Evolutionary conservation across 2,888 invertebrate species (phyloP).

Genomic region (Thecophora atra): DNA sequence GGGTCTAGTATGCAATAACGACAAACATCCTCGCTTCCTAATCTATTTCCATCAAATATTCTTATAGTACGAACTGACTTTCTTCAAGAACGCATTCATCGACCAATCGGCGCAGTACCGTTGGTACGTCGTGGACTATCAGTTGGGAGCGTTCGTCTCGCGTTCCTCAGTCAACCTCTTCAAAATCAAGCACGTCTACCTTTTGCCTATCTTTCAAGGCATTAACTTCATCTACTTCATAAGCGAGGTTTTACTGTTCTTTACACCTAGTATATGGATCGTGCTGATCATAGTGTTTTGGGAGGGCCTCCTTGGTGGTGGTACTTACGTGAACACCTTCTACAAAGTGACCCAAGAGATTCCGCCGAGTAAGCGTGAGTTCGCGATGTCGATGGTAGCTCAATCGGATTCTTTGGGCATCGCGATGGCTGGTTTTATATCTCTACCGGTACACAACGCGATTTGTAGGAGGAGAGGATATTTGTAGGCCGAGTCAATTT

Average conservation of each 20-base stretch:
- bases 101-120: conserved; percentile 73
- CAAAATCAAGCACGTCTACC: conserved; percentile 79
- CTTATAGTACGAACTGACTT: conserved; percentile 75
- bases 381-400: conserved; percentile 75
- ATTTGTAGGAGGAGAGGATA: conserved; percentile 71
- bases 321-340: conserved; percentile 80
- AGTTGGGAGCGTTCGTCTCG: conserved; percentile 44
- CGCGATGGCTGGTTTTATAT: conserved; percentile 74
- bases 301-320: conserved; percentile 78
- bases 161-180: conserved; percentile 70
- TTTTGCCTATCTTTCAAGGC: conserved; percentile 74
- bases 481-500: no score
- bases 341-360: conserved; percentile 74
- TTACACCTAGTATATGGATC: conserved; percentile 72
- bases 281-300: conserved; percentile 72
- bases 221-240: conserved; percentile 71
- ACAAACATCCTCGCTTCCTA: neutral
- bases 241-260: conserved; percentile 70
- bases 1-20: conserved; percentile 72
- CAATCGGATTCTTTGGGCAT: conserved; percentile 79
- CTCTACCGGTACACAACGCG: conserved; percentile 76
- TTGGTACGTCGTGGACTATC: conserved; percentile 66
- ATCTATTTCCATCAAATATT: neutral
- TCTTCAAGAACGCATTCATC: conserved; percentile 71
- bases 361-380: conserved; percentile 66